phyloP scores from a whole-genome alignment of 2,113 vertebrate species.

The Recurvirostra avosetta region DNA sequence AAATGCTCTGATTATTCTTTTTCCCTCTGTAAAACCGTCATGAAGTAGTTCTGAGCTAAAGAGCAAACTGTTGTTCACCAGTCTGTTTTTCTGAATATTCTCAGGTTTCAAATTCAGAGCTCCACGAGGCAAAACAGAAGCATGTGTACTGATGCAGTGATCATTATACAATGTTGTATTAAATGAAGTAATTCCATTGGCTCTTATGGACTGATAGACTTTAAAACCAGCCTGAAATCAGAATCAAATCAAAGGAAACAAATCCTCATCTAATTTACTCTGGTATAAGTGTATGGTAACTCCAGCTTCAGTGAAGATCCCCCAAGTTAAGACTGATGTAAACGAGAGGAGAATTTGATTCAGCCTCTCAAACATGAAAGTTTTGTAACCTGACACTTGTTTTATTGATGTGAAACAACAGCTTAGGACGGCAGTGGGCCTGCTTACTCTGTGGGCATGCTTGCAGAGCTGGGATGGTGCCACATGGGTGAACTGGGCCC shows the following conservation, averaged over 20 bases:
- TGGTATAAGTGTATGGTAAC: neutral
- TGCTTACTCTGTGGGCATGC: neutral
- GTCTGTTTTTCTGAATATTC: neutral
- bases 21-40: neutral
- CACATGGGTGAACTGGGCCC: neutral
- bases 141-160: neutral
- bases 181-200: neutral
- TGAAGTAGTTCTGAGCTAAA: neutral
- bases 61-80: neutral
- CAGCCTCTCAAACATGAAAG: neutral
- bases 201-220: neutral
- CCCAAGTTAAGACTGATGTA: neutral
- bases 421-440: neutral
- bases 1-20: neutral
- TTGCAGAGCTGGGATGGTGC: neutral
- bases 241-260: neutral
- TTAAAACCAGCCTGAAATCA: neutral
- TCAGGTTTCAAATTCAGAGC: neutral
- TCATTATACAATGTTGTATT: neutral
- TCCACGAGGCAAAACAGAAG: neutral
- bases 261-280: neutral
- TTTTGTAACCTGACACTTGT: neutral
- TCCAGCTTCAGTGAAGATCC: neutral
- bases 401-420: neutral
- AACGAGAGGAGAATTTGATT: neutral